phyloP scores from a whole-genome alignment of 2,113 vertebrate species.

The Eleginops maclovinus region DNA sequence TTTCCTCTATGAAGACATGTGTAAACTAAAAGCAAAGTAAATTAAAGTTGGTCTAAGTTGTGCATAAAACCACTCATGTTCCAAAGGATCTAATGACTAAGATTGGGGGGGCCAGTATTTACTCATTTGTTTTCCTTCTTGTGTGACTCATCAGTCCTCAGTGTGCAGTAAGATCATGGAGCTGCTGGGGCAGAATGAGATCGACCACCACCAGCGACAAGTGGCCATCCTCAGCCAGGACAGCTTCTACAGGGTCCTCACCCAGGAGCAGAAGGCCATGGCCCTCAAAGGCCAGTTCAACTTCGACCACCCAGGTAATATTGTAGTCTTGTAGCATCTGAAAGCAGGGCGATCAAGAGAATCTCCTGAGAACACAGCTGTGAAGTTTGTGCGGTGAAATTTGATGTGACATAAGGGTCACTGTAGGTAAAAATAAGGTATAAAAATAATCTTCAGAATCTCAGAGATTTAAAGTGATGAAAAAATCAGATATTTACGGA shows the following conservation, averaged over 20 bases:
- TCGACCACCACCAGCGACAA: slow-evolving; percentile 92
- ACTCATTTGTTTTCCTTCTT: neutral
- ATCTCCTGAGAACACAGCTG: neutral
- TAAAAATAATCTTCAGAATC: too few relatives aligned
- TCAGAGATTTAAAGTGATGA: too few relatives aligned
- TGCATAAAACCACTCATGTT: neutral
- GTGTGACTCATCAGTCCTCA: slow-evolving; percentile 86
- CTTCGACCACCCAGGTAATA: slow-evolving; percentile 93
- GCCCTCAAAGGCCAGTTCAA: slow-evolving; percentile 95
- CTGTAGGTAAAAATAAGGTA: too few relatives aligned
- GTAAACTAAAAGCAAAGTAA: neutral
- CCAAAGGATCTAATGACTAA: neutral
- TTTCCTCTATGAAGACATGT: neutral
- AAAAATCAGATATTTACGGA: too few relatives aligned
- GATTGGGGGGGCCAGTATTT: neutral
- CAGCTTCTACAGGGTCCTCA: slow-evolving; percentile 94
- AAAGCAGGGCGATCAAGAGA: neutral
- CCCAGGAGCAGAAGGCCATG: slow-evolving; percentile 92
- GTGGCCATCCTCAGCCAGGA: slow-evolving; percentile 95
- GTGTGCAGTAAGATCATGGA: slow-evolving; percentile 95
- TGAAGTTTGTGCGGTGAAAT: neutral
- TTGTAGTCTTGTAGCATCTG: neutral
- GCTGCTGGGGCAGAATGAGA: slow-evolving; percentile 94
- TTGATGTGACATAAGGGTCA: too few relatives aligned
- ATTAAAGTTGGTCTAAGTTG: neutral